Evolutionary conservation across 2,113 vertebrate genomes (phyloP).

Genomic region (Saguinus imperator): DNA sequence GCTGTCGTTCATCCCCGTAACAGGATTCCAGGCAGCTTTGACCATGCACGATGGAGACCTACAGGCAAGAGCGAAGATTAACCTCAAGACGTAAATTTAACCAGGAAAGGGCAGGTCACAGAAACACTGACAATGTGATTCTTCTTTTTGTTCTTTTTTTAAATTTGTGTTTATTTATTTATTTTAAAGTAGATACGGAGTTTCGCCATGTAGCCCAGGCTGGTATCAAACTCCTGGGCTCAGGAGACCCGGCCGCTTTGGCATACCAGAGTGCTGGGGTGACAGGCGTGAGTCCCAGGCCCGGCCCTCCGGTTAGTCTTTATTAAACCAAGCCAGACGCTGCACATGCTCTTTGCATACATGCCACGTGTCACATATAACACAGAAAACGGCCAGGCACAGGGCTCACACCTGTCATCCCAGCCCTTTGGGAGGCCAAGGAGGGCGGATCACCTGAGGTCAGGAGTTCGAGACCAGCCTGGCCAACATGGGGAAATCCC

Average conservation of each 20-base stretch:
- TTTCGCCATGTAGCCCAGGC: too few relatives aligned
- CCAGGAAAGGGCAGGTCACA: constrained; percentile 37
- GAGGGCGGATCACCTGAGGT: too few relatives aligned
- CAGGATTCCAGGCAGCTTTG: constrained; percentile 1
- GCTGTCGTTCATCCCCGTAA: not conserved
- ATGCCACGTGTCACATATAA: not conserved
- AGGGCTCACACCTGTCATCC: too few relatives aligned
- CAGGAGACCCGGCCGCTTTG: too few relatives aligned
- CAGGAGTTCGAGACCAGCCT: too few relatives aligned
- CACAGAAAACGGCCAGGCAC: not conserved
- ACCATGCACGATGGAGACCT: constrained; percentile 50
- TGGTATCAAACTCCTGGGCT: too few relatives aligned
- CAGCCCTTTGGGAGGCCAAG: too few relatives aligned
- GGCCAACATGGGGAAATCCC: too few relatives aligned
- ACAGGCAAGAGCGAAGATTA: constrained; percentile 24
- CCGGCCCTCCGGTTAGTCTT: not conserved
- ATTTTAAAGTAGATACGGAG: too few relatives aligned
- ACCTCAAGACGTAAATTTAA: constrained; percentile 47
- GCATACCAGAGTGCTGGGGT: too few relatives aligned
- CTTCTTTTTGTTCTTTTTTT: not conserved
- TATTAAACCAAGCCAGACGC: not conserved
- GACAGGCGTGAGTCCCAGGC: too few relatives aligned
- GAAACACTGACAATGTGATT: not conserved
- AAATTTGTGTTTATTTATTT: too few relatives aligned
- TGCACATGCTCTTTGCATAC: not conserved